Conservation (phyloP, 2,113 vertebrate genomes). For the Cairina moschata region DNA sequence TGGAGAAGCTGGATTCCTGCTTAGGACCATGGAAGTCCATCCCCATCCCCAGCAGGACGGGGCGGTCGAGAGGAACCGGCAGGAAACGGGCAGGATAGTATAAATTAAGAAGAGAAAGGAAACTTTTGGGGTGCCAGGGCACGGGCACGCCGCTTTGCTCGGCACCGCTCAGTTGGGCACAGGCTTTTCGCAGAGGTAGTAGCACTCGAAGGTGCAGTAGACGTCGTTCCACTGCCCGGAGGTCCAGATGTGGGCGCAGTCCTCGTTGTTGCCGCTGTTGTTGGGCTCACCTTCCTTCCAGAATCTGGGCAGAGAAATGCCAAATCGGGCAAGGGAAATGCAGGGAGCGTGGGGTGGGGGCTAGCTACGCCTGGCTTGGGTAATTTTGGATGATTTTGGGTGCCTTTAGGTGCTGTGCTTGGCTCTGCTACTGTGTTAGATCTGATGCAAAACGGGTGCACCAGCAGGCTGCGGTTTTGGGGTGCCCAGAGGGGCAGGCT, state of each 20-base stretch:
- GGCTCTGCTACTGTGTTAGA: too few relatives aligned
- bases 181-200: conserved; percentile 29
- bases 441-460: accelerated
- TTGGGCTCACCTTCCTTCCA: conserved; percentile 57
- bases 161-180: not conserved
- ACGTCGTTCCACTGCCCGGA: conserved; percentile 45
- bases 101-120: not conserved
- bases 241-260: not conserved
- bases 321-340: too few relatives aligned
- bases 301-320: not conserved
- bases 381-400: not conserved
- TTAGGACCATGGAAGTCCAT: not conserved
- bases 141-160: accelerated
- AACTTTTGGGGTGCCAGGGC: accelerated
- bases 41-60: not conserved
- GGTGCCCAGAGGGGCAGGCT: not conserved
- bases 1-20: not conserved
- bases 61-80: not conserved
- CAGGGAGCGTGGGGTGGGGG: not conserved
- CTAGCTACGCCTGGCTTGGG: too few relatives aligned
- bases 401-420: accelerated
- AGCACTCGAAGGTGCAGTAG: not conserved
- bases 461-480: not conserved
- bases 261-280: not conserved
- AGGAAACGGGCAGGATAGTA: not conserved